phyloP scores from a whole-genome alignment of 1,140 invertebrate genomes.

The Globodera rostochiensis region DNA sequence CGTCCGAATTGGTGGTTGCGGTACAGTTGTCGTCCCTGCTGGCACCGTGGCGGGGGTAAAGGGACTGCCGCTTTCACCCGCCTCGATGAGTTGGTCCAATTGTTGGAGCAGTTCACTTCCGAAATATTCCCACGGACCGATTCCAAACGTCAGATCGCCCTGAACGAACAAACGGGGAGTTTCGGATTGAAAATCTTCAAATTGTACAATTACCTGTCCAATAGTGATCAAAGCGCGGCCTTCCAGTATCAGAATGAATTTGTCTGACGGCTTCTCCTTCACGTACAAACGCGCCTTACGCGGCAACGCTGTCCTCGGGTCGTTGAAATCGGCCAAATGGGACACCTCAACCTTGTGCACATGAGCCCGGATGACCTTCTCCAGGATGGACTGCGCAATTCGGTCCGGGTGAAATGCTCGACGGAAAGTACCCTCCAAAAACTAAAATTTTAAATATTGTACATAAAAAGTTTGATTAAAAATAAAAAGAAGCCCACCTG shows the following conservation, averaged over 20 bases:
- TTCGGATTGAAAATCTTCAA: conserved; percentile 5
- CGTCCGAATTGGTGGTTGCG: conserved; percentile 8
- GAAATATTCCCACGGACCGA: conserved; percentile 62
- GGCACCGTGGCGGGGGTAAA: conserved; percentile 3
- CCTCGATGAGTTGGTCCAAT: conserved; percentile 40
- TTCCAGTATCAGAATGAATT: conserved; percentile 64
- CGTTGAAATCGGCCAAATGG: conserved; percentile 57
- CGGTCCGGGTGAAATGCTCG: conserved; percentile 35
- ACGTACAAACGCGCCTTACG: conserved; percentile 57
- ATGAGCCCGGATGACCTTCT: conserved; percentile 62
- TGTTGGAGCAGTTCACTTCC: conserved; percentile 58
- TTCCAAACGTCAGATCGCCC: conserved; percentile 63
- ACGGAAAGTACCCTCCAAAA: conserved; percentile 33
- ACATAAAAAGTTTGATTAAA: conserved; percentile 1
- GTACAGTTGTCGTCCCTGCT: conserved; percentile 20
- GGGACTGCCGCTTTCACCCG: background rate
- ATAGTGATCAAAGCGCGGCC: conserved; percentile 63
- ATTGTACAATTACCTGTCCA: conserved; percentile 45
- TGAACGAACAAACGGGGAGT: conserved; percentile 13
- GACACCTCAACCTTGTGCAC: conserved; percentile 63
- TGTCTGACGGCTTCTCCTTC: conserved; percentile 59
- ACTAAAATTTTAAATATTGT: conserved; percentile 17
- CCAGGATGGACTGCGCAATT: conserved; percentile 57
- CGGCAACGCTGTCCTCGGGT: conserved; percentile 49
- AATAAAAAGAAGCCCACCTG: conserved; percentile 36